Evolutionary conservation across 2,797 vertebrate species (phyloP), one percentile per base, ranked within the genome.

Genomic region (Glyptemys insculpta): DNA sequence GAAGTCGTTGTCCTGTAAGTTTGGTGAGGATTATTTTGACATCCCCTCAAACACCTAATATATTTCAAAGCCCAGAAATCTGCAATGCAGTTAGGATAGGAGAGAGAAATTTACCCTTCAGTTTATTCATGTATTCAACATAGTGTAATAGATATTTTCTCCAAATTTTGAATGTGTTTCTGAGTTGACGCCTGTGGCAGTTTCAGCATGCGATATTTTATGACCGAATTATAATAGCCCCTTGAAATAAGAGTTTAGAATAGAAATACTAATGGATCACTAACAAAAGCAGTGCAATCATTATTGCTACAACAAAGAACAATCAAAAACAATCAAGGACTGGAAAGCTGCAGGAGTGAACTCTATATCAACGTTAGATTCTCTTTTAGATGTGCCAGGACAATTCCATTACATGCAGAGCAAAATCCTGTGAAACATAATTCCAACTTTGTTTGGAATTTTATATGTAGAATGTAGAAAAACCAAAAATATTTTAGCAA

Each of bases 61-160:
- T 82, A 10, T n/a, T 65, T 53, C 95, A 87, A 84, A 90, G n/a
- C 56, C 80, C 91, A 92, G 85, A 6, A 6, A 57, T 84, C 87
- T 89, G 81, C 0, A 2, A 82, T 37, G 25, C 83, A 85, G 88
- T 57, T 31, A 65, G 59, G 89, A 65, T 1, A 6, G 57, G 49
- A 54, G 47, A 31, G 37, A 29, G 3, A 83, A 62, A 2, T 86
- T 53, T 91, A 56, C 53, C 57, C 53, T 87, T 79, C 72, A 11
- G 44, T 56, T 82, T 37, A 29, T 47, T 49, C 34, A 31, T 14
- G 14, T 12, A 15, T 34, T 81, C 90, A n/a, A 62, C 1, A 81
- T 8, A 53, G 37, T 49, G 72, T 93, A 47, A 92, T 31, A 34
- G 23, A 4, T 21, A 27, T 31, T 50, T 18, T 86, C 56, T 91